Evolutionary conservation across 2,797 vertebrate genomes (phyloP).

Genomic region (Enteromius unitaeniatus): DNA sequence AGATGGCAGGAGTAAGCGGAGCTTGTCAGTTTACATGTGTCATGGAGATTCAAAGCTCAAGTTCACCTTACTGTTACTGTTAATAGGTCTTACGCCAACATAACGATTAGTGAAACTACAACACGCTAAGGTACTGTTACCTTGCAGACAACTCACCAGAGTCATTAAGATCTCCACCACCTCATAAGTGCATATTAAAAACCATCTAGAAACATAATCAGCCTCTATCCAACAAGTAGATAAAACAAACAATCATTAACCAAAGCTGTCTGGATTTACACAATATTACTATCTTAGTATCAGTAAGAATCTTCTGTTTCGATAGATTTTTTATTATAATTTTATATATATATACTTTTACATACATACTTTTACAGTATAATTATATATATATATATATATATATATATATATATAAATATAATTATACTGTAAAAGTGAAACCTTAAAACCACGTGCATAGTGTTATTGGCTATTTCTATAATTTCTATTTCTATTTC

Average conservation of each 20-base stretch:
- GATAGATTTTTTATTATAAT: background rate
- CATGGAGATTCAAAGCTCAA: conserved; percentile 50
- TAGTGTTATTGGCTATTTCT: background rate
- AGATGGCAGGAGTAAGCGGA: conserved; percentile 24
- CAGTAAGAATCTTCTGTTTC: background rate
- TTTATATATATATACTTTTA: background rate
- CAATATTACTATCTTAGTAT: background rate
- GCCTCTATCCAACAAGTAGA: conserved; percentile 35
- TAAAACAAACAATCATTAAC: conserved; percentile 78
- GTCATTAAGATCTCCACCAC: background rate
- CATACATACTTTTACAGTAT: no score
- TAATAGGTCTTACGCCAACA: conserved; percentile 43
- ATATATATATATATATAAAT: background rate
- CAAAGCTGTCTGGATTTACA: conserved; percentile 58
- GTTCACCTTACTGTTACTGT: conserved; percentile 35
- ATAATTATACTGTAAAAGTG: no score
- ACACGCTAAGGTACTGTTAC: conserved; percentile 54
- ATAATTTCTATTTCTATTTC: no score
- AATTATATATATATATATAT: background rate
- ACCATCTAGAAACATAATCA: background rate
- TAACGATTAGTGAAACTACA: conserved; percentile 51
- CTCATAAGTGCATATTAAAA: background rate
- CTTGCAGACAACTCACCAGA: background rate
- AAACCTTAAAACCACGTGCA: no score
- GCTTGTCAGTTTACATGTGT: conserved; percentile 45